Percentiles rank a stretch among this genome's conserved stretches.
These are phyloP conservation scores for Cyphomyrus discorhynchus DNA, from an alignment of 2,113 vertebrate genomes.

Conservation along the genomic window DNA sequence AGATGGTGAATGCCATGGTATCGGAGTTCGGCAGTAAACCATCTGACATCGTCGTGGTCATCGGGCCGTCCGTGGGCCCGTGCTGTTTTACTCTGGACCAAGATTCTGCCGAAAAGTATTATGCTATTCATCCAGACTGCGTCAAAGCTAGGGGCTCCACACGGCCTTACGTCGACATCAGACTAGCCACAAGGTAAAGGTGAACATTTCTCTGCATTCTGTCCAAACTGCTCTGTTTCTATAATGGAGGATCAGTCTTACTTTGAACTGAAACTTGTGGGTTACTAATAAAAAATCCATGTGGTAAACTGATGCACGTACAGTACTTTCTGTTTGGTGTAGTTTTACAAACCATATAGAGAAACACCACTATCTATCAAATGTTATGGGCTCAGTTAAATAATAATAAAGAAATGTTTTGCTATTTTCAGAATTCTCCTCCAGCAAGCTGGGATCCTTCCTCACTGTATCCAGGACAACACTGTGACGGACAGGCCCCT, in stretches of 20 bases:
- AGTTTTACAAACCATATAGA: neutral
- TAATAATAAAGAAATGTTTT: neutral
- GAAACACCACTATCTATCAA: neutral
- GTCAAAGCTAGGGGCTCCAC: constrained; percentile 58
- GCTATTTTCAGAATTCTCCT: constrained; percentile 69
- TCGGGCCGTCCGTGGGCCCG: constrained; percentile 80
- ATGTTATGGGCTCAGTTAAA: neutral
- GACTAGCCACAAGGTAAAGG: constrained; percentile 78
- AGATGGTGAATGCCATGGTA: constrained; percentile 77
- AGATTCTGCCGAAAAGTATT: constrained; percentile 64
- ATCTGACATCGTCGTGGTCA: constrained; percentile 69
- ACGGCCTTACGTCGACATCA: constrained; percentile 70
- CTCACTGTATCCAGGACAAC: constrained; percentile 77
- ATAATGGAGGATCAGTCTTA: neutral
- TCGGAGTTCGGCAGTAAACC: constrained; percentile 64
- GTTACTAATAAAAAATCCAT: neutral
- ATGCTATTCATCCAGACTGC: constrained; percentile 69
- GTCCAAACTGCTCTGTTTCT: neutral
- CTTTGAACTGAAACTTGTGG: neutral
- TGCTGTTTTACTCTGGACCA: constrained; percentile 79
- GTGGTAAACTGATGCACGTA: neutral
- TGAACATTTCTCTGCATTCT: neutral
- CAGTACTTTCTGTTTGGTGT: neutral
- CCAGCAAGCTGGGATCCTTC: constrained; percentile 72
- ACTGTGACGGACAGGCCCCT: constrained; percentile 44